Evolutionary conservation across 2,888 invertebrate genomes (phyloP), one percentile per base, ranked within the genome.

Genomic region (Eumerus sabulonum): DNA sequence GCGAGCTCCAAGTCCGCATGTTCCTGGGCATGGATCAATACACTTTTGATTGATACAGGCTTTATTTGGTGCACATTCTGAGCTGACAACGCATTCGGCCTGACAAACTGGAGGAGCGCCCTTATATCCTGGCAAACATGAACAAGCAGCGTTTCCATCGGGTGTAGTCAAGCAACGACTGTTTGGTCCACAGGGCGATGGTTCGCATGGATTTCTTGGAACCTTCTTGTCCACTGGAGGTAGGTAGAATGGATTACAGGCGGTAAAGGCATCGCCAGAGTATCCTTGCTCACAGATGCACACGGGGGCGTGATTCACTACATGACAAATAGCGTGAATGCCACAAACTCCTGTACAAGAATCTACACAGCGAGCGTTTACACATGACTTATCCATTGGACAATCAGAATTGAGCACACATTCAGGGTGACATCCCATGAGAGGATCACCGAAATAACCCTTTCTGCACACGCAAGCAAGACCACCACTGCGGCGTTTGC

Each of bases 331-430:
- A 12, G 95, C 94, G 83, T 92, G 92, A 36, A 93, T 89, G 40
- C 95, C 96, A 86, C 96, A 96, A 9, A 93, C 93, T 66, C 93
- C 93, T 48, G 90, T 89, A 85, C 96, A 96, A 19, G 95, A 94
- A 87, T 94, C 93, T 81, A 92, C 91, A 85, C 96, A 96, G 89
- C 92, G 94, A 82, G 93, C 93, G 85, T 94, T 94, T 53, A 94
- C 91, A 85, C 96, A 96, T 13, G 95, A 93, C 84, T 92, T 91
- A 72, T 92, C 91, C 53, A 92, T 88, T 5, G 92, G 88, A 86
- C 96, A 96, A 86, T 96, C 95, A 14, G 93, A 92, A 86, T 96
- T 96, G 11, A 94, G 91, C 0, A 96, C 93, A 88, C 96, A 96
- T 88, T 95, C 93, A 0, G 95, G 94, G 57, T 93, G 92, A 84